Base-by-base conservation (phyloP, 64 coral and sea anemone species). In the Porites australiensis region DNA sequence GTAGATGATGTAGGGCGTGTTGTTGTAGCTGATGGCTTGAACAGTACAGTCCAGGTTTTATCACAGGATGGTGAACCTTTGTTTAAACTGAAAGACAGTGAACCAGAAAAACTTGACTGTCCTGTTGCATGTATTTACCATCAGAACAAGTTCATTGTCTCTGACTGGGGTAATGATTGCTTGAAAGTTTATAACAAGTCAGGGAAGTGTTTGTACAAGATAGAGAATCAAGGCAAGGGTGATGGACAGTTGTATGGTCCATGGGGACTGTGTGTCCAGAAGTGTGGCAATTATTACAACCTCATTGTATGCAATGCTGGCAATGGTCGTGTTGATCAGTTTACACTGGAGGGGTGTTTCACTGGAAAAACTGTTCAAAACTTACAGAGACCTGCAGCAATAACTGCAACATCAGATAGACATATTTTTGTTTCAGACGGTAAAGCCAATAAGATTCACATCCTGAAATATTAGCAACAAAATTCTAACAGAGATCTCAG, bases 151-250 rank as follows among this genome's bases (percentile, higher is more conserved):
- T 93, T 77, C 63, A 64, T 69, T 79, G 90, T 93, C 3, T 53
- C 82, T 53, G 90, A 93, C n/a, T 16, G 6, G 3, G 3, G 0
- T 16, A 93, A 93, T 23, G 7, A 88, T 50, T n/a, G 45, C n/a
- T 72, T 93, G 48, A 81, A 93, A 37, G 91, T 93, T 8, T 88
- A 79, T 82, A 74, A 88, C 37, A 88, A 15, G 18, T 15, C 78
- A 19, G 62, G 52, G 58, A 44, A 54, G 58, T 81, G 70, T 20
- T 23, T 79, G 74, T 48, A 81, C 59, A 78, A 49, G 63, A 79
- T 93, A 70, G 91, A 62, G 49, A 62, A 58, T 0, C 69, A 14
- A 57, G 64, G 91, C 13, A 12, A 51, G 62, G 63, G 14, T 22
- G 72, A 77, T 59, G 90, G 84, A 19, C 6, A 93, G 50, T 83